These are phyloP conservation scores for Lasioglossum marginatum DNA, from an alignment of 2,888 invertebrate genomes.

Conservation along the genomic window DNA sequence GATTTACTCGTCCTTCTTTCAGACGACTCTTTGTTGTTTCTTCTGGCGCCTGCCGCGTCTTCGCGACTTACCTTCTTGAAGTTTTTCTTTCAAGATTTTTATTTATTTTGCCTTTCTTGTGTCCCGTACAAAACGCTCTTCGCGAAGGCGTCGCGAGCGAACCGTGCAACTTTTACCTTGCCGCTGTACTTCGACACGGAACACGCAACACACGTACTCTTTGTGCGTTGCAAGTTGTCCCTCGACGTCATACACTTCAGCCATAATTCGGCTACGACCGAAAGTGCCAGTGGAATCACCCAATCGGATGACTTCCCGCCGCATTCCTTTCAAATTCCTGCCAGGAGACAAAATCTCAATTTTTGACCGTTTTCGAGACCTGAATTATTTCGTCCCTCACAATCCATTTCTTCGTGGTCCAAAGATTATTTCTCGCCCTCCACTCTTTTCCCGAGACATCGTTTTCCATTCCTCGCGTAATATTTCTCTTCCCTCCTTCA, in stretches of 20 bases:
- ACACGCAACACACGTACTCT: not conserved
- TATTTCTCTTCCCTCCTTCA: conserved; percentile 35
- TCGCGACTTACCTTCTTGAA: not conserved
- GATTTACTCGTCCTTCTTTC: not conserved
- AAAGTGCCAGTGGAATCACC: too few species aligned
- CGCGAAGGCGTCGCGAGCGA: not conserved
- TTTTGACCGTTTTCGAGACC: not conserved
- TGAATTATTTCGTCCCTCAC: not conserved
- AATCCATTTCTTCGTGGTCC: not conserved
- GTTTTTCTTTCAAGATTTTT: conserved; percentile 7
- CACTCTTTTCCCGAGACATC: conserved; percentile 1
- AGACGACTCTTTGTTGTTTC: not conserved
- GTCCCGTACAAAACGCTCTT: not conserved
- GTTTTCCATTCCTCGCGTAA: conserved; percentile 30
- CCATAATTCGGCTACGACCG: too few species aligned
- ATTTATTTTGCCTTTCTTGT: not conserved
- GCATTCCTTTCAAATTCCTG: too few species aligned
- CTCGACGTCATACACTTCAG: too few species aligned
- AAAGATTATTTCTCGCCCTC: not conserved
- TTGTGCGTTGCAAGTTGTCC: too few species aligned
- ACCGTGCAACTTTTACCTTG: not conserved
- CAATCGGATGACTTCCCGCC: too few species aligned
- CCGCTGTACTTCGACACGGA: not conserved
- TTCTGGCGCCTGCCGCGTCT: not conserved
- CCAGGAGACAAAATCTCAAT: too few species aligned